Percentiles rank a stretch among this genome's conserved stretches.
Evolutionary conservation across 2,113 vertebrate species (phyloP).

Genomic region (Pholis gunnellus): DNA sequence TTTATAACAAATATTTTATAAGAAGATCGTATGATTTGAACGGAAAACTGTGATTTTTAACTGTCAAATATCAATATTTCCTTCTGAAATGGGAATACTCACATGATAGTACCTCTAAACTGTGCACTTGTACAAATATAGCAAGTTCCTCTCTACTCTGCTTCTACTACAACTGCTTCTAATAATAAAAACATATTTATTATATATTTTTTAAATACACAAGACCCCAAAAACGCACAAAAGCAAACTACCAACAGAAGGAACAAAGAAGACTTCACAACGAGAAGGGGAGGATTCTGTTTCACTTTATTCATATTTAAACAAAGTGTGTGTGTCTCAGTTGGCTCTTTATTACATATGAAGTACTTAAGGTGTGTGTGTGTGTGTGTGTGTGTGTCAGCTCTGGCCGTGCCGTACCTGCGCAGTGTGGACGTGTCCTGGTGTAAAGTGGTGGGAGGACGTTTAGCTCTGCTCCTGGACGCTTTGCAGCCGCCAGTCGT

Average conservation of each 20-base stretch:
- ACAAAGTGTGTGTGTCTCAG: neutral
- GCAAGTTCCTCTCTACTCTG: neutral
- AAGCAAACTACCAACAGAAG: neutral
- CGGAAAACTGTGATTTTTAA: neutral
- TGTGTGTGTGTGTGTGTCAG: conserved; percentile 70
- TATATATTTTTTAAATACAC: neutral
- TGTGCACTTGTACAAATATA: neutral
- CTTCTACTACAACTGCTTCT: neutral
- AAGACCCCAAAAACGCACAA: too few species aligned
- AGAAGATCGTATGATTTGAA: neutral
- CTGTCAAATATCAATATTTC: neutral
- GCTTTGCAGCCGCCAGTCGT: conserved; percentile 80
- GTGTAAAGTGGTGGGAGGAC: conserved; percentile 92
- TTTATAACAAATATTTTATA: neutral
- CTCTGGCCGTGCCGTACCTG: conserved; percentile 84
- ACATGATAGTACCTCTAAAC: neutral
- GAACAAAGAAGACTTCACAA: neutral
- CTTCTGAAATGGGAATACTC: neutral
- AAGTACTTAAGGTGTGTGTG: neutral
- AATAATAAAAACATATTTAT: neutral
- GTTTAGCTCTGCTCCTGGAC: conserved; percentile 85
- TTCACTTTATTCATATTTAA: neutral
- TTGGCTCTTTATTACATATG: too few species aligned
- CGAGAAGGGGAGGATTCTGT: neutral
- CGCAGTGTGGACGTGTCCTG: conserved; percentile 89